Evolutionary conservation across 2,113 vertebrate species (phyloP), one percentile per base, ranked within the genome.

Genomic region (Aegypius monachus): DNA sequence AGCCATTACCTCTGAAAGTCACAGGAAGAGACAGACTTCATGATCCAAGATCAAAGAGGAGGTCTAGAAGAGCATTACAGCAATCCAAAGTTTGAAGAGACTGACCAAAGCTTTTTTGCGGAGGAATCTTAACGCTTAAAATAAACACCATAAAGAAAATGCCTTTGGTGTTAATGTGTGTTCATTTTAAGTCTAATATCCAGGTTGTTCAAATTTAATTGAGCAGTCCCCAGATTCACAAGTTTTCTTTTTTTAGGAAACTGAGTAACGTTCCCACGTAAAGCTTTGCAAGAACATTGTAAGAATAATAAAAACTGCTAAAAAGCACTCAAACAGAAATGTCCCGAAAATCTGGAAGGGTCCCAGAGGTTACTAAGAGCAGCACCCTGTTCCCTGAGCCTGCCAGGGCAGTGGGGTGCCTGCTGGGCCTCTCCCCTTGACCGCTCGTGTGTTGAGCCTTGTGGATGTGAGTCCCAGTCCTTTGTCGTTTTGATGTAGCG

Each of bases 21-120:
- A 34, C 96, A 79, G 86, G 97, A 98, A 95, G 97, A 98, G 91
- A 97, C 93, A 29, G 89, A 98, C 56, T 97, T 98, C 7, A 96
- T 96, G 21, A 96, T 95, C 53, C 98, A 97, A 94, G 96, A 95
- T 81, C 98, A 98, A 94, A 97, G 95, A 82, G 98, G 98, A 74
- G 98, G 97, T 98, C 98, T 97, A 95, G 98, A 94, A 94, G 94
- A 98, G 89, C 97, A 97, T 56, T 99, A 97, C 98, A 98, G 92
- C 43, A 96, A 98, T 97, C 98, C 98, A 13, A 97, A 95, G 59
- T 97, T 98, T 96, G 98, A 99, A 86, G 98, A 98, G 89, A 98
- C 98, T 71, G 98, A 98, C 91, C 98, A 99, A 98, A 98, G 98
- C 81, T 98, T 99, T 95, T 98, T 98, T 88, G 97, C 97, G 7